These are phyloP conservation scores for Agrenia bidenticulata DNA, from an alignment of 2,888 invertebrate genomes.

Conservation along the genomic window DNA sequence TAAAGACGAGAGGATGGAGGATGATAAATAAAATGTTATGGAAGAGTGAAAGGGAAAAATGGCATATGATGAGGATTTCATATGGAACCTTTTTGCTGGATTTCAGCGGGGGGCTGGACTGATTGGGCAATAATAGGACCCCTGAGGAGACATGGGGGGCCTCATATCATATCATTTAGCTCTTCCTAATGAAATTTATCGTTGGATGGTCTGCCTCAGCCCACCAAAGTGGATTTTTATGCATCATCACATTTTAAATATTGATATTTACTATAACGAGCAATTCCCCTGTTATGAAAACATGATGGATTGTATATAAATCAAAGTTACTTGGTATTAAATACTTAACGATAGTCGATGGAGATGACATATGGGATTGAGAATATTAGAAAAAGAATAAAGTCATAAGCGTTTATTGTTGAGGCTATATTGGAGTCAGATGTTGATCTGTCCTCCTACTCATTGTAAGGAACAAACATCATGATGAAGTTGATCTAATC, in stretches of 20 bases:
- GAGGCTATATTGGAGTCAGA: too few relatives aligned
- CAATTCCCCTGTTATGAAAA: neutral
- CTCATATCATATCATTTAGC: conserved; percentile 53
- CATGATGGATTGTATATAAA: too few relatives aligned
- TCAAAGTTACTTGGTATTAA: too few relatives aligned
- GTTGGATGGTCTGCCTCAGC: conserved; percentile 45
- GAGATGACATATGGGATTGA: too few relatives aligned
- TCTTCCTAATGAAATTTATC: conserved; percentile 54
- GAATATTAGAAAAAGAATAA: too few relatives aligned
- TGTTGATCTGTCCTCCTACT: too few relatives aligned
- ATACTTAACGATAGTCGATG: too few relatives aligned
- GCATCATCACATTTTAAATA: conserved; percentile 51
- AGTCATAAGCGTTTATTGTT: too few relatives aligned
- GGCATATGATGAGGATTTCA: conserved; percentile 51
- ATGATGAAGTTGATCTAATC: too few relatives aligned
- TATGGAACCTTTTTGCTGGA: conserved; percentile 47
- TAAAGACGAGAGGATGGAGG: conserved; percentile 9
- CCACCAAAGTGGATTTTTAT: conserved; percentile 54
- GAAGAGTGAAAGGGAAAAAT: conserved; percentile 32
- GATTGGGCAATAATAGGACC: conserved; percentile 54
- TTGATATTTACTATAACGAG: conserved; percentile 44
- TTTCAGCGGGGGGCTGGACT: conserved; percentile 53
- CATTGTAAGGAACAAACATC: too few relatives aligned
- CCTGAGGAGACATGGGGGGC: conserved; percentile 51
- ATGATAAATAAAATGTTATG: conserved; percentile 36